Evolutionary conservation across 2,888 invertebrate species (phyloP).

Genomic region (Zeuzera pyrina): DNA sequence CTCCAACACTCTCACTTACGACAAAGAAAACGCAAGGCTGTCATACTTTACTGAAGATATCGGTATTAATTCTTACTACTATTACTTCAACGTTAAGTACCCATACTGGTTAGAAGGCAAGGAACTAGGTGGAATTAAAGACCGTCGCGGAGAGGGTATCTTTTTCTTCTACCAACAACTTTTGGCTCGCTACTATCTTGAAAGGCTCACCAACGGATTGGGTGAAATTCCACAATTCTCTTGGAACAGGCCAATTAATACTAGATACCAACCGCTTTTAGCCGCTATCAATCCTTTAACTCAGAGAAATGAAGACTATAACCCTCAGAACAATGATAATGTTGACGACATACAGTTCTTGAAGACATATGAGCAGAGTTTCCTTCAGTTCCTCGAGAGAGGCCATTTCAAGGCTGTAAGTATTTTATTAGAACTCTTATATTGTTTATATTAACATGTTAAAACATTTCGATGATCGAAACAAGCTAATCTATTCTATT

Average conservation of each 20-base stretch:
- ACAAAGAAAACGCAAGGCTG: conserved; percentile 72
- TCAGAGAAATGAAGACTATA: conserved; percentile 74
- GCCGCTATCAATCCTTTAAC: conserved; percentile 59
- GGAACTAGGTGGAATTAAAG: conserved; percentile 56
- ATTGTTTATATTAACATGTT: not conserved
- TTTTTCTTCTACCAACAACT: conserved; percentile 78
- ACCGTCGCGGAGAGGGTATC: conserved; percentile 77
- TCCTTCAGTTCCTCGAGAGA: conserved; percentile 63
- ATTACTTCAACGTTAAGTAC: conserved; percentile 74
- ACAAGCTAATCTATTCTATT: conserved; percentile 4
- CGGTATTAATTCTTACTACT: conserved; percentile 78
- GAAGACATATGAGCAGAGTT: conserved; percentile 71
- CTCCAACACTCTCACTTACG: conserved; percentile 61
- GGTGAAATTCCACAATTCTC: conserved; percentile 72
- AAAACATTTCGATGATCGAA: not conserved
- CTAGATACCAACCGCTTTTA: conserved; percentile 40
- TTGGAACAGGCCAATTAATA: conserved; percentile 73
- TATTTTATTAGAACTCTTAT: conserved; percentile 22
- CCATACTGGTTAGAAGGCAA: conserved; percentile 77
- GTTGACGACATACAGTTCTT: conserved; percentile 67
- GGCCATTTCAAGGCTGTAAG: conserved; percentile 75
- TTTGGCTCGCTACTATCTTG: conserved; percentile 77
- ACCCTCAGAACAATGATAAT: conserved; percentile 63
- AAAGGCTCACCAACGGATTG: conserved; percentile 75
- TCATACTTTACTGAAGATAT: conserved; percentile 82